phyloP scores from a whole-genome alignment of 2,888 invertebrate species.

The Tribolium freemani region DNA sequence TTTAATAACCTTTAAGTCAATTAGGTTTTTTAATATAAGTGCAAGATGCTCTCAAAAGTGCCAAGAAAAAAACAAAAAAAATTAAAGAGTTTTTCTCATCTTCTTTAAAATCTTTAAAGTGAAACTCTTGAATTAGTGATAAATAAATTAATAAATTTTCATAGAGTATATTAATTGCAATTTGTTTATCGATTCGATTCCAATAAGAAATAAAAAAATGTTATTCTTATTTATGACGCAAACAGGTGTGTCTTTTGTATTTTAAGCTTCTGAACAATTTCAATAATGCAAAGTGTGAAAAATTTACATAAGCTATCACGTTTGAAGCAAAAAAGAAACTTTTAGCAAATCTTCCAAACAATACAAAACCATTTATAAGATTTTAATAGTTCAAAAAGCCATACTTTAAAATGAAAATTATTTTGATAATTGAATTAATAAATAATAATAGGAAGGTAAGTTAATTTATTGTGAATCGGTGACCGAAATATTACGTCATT shows the following conservation, averaged over 20 bases:
- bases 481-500: slow-evolving; percentile 9
- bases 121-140: too few species aligned
- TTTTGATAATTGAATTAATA: not conserved
- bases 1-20: too few species aligned
- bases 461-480: not conserved
- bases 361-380: not conserved
- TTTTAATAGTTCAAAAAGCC: too few species aligned
- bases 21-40: too few species aligned
- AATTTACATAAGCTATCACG: not conserved
- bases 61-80: too few species aligned
- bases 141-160: too few species aligned
- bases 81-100: too few species aligned
- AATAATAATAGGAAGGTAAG: too few species aligned
- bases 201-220: not conserved
- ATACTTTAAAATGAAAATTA: not conserved
- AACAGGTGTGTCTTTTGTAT: slow-evolving; percentile 24
- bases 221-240: slow-evolving; percentile 9
- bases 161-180: not conserved
- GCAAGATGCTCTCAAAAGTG: too few species aligned
- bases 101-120: too few species aligned
- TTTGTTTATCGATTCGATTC: slow-evolving; percentile 2
- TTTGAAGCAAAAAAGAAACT: too few species aligned
- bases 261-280: slow-evolving; percentile 24
- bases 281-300: slow-evolving; percentile 14
- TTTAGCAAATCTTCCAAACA: too few species aligned